phyloP scores from a whole-genome alignment of 2,797 vertebrate species.

The Poecile montanus region DNA sequence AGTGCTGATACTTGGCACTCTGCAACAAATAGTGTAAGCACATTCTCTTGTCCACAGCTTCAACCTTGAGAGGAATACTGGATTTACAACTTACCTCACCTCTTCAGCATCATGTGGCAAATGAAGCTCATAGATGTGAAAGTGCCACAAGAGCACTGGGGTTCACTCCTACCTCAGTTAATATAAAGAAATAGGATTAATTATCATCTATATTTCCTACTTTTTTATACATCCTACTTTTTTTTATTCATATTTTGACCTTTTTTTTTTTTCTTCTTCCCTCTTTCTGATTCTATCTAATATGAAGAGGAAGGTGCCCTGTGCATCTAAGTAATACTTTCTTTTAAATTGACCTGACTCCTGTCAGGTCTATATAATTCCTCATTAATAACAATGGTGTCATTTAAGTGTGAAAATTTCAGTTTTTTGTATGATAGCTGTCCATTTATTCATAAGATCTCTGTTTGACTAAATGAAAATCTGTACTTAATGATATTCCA shows the following conservation, averaged over 20 bases:
- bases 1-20: not conserved
- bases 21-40: not conserved
- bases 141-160: not conserved
- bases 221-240: not conserved
- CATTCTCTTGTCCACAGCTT: not conserved
- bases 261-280: no score
- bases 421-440: not conserved
- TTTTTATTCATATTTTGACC: not conserved
- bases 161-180: not conserved
- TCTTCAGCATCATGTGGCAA: not conserved
- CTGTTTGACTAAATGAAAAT: conserved; percentile 8
- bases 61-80: not conserved
- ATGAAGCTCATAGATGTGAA: not conserved
- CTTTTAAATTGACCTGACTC: not conserved
- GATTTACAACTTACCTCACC: not conserved
- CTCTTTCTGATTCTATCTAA: not conserved
- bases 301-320: not conserved
- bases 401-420: not conserved
- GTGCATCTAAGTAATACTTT: not conserved
- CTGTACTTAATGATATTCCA: not conserved
- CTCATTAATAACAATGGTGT: not conserved
- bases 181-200: not conserved
- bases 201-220: not conserved
- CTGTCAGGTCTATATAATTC: not conserved
- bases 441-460: conserved; percentile 12